phyloP scores from a whole-genome alignment of 1,140 invertebrate species.

The Panonychus citri region DNA sequence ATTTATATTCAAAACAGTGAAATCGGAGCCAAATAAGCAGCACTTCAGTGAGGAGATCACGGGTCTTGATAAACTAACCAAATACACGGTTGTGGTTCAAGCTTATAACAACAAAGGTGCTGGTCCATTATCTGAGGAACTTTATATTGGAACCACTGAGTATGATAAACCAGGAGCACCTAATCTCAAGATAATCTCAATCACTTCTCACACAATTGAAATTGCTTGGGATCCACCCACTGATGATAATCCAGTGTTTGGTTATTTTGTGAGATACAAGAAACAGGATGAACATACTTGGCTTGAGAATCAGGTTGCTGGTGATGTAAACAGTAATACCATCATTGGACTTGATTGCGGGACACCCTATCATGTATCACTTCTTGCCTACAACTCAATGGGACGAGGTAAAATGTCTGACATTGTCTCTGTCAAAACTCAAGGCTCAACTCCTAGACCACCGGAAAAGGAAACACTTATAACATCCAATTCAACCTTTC shows the following conservation, averaged over 20 bases:
- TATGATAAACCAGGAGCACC: not conserved
- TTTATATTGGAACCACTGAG: not conserved
- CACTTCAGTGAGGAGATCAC: not conserved
- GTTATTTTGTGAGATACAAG: slow-evolving; percentile 24
- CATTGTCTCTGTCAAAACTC: slow-evolving; percentile 19
- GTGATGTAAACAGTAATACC: not conserved
- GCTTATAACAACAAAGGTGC: slow-evolving; percentile 28
- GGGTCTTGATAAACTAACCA: slow-evolving; percentile 11
- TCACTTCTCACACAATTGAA: slow-evolving; percentile 16
- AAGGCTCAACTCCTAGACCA: slow-evolving; percentile 14
- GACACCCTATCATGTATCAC: slow-evolving; percentile 18
- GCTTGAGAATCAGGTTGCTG: not conserved
- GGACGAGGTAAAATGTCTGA: slow-evolving; percentile 25
- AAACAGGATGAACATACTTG: slow-evolving; percentile 1
- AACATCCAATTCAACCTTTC: slow-evolving; percentile 23
- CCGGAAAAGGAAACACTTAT: slow-evolving; percentile 15
- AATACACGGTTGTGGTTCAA: slow-evolving; percentile 34
- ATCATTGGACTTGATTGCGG: not conserved
- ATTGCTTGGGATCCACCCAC: slow-evolving; percentile 18
- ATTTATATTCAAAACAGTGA: slow-evolving; percentile 20
- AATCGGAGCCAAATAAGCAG: not conserved
- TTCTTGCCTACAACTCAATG: slow-evolving; percentile 26
- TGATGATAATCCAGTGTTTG: slow-evolving; percentile 15
- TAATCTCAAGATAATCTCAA: not conserved
- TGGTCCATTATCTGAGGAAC: slow-evolving; percentile 19